Evolutionary conservation across 1,140 invertebrate species (phyloP).

Genomic region (Cydia strobilella): DNA sequence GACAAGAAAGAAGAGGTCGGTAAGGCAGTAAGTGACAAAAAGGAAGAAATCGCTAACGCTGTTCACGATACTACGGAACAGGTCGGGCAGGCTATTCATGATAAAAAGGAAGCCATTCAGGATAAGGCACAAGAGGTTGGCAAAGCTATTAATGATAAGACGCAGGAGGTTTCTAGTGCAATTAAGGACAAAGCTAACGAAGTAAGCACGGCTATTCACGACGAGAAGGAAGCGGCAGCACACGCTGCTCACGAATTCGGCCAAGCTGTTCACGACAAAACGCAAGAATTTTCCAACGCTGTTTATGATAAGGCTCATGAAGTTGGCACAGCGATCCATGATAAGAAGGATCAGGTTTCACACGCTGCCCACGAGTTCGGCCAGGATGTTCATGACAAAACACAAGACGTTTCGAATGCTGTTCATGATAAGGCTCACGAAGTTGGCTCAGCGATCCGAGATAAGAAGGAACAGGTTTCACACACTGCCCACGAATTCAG

Average conservation of each 20-base stretch:
- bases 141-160: conserved; percentile 31
- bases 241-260: conserved; percentile 48
- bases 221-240: conserved; percentile 46
- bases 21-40: conserved; percentile 27
- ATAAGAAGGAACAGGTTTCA: conserved; percentile 48
- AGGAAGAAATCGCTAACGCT: conserved; percentile 22
- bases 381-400: conserved; percentile 41
- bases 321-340: conserved; percentile 47
- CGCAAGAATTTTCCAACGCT: neutral
- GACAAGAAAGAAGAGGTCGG: conserved; percentile 42
- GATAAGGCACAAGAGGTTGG: too few species aligned
- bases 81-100: conserved; percentile 9
- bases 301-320: conserved; percentile 33
- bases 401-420: neutral
- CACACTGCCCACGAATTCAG: conserved; percentile 48
- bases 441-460: conserved; percentile 47
- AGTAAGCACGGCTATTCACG: conserved; percentile 46
- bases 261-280: conserved; percentile 41
- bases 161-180: conserved; percentile 30
- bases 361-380: conserved; percentile 48
- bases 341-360: conserved; percentile 48
- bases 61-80: conserved; percentile 31
- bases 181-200: conserved; percentile 48
- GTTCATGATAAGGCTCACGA: conserved; percentile 33
- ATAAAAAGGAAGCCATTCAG: conserved; percentile 30